phyloP scores from a whole-genome alignment of 2,797 vertebrate genomes.

The Benthosema pterotum region DNA sequence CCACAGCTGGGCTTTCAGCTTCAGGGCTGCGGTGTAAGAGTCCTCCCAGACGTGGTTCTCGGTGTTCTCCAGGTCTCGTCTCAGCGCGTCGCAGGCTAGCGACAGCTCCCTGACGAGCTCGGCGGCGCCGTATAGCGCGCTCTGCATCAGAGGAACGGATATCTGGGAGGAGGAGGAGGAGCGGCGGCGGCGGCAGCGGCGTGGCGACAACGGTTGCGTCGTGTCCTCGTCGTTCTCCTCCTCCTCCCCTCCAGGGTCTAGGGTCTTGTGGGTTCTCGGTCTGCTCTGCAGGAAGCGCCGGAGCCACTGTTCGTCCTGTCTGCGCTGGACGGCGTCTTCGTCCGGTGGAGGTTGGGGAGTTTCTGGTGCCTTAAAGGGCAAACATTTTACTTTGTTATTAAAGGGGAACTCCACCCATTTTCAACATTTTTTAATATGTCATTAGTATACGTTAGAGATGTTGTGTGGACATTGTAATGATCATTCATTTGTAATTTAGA shows the following conservation, averaged over 20 bases:
- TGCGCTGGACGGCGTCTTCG: conserved; percentile 40
- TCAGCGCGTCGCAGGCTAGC: conserved; percentile 65
- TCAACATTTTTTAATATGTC: no score
- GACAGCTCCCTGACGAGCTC: conserved; percentile 68
- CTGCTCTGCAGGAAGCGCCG: conserved; percentile 48
- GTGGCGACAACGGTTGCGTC: no score
- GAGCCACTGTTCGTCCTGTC: conserved; percentile 71
- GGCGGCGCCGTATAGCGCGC: conserved; percentile 60
- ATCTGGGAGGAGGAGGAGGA: not conserved
- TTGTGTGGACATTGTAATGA: no score
- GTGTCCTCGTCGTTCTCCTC: not conserved
- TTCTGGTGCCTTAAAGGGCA: fast-evolving
- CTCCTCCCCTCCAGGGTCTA: not conserved
- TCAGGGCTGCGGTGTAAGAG: conserved; percentile 51
- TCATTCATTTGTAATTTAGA: no score
- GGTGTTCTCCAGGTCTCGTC: conserved; percentile 63
- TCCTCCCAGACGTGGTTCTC: conserved; percentile 65
- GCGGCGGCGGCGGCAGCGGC: no score
- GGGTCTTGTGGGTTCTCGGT: not conserved
- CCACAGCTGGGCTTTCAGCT: conserved; percentile 56
- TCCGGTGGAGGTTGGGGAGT: conserved; percentile 20
- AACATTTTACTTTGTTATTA: no score
- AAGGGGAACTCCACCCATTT: no score
- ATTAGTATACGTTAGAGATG: no score
- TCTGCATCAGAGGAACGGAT: conserved; percentile 30